Evolutionary conservation across 53 echinoderm and acorn worm species (phyloP).

Genomic region (Holothuria scabra): DNA sequence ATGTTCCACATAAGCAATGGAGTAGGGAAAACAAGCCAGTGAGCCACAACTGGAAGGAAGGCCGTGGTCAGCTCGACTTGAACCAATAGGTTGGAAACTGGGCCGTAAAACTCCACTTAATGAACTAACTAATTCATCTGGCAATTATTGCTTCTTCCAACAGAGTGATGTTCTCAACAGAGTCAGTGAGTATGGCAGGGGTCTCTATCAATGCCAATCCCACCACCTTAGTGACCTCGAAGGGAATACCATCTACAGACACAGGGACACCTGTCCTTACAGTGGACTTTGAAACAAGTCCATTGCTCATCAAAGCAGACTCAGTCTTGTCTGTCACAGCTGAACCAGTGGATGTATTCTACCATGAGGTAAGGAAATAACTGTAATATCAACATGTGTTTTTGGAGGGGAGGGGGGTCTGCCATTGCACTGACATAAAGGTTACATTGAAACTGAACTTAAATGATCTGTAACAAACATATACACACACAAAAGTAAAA

Average conservation of each 20-base stretch:
- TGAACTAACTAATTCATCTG: too few species aligned
- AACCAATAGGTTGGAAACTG: too few species aligned
- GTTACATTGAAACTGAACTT: too few species aligned
- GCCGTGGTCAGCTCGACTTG: too few species aligned
- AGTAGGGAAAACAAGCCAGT: too few species aligned
- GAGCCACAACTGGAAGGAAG: too few species aligned
- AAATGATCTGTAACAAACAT: too few species aligned
- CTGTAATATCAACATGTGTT: not conserved
- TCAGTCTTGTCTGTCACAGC: constrained; percentile 82
- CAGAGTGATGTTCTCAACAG: constrained; percentile 85
- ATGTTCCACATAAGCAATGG: too few species aligned
- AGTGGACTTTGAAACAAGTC: constrained; percentile 91
- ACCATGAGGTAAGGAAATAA: constrained; percentile 78
- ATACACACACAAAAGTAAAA: too few species aligned
- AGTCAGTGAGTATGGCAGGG: constrained; percentile 79
- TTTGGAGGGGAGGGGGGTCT: too few species aligned
- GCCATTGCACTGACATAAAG: too few species aligned
- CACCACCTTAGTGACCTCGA: constrained; percentile 80
- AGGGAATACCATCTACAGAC: constrained; percentile 72
- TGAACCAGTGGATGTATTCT: constrained; percentile 90
- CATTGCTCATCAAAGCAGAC: constrained; percentile 79
- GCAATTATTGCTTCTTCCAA: not conserved
- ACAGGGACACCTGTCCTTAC: constrained; percentile 77
- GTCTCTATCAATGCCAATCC: constrained; percentile 65
- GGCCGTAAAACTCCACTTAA: too few species aligned